Evolutionary conservation across 2,888 invertebrate genomes (phyloP), one percentile per base, ranked within the genome.

Genomic region (Scelioninae gen. 2): DNA sequence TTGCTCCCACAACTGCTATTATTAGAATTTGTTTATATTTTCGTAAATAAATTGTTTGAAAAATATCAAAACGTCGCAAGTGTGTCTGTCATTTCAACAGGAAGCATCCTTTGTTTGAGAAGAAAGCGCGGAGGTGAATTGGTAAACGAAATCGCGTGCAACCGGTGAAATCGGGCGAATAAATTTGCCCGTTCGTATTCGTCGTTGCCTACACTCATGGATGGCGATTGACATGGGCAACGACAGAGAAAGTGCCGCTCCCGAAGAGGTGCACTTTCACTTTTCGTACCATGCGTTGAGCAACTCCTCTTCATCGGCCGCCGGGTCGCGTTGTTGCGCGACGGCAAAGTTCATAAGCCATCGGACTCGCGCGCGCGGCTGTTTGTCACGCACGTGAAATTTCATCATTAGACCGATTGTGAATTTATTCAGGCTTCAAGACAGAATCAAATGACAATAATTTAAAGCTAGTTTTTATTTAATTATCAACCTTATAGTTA

Each of bases 211-310:
- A 82, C 80, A 77, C 79, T 75, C 9, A 22, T 1, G 28, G 50
- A n/a, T n/a, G n/a, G 72, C 71, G 74, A 76, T 77, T 73, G 79
- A 80, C 77, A 76, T 74, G 74, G 61, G 64, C 75, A 48, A 53
- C 53, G 71, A 74, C 70, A 79, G 85, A 84, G 85, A 85, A 85
- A 85, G 85, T 78, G 77, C 28, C 11, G 41, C 72, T 76, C 73
- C 65, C 69, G 72, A 73, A 76, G 65, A 75, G 72, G 73, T 68
- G 71, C 73, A 80, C 81, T 81, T 81, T 84, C 84, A 84, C 84
- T 84, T 84, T 79, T 79, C 76, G 77, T 77, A 74, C 64, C 76
- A 73, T 77, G 77, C 5, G 77, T 78, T 79, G 77, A 77, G 77
- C 79, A 77, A 78, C 73, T 76, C 75, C 69, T 80, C 78, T 78